Evolutionary conservation across 1,140 invertebrate species (phyloP).

Genomic region (Aporrectodea caliginosa): DNA sequence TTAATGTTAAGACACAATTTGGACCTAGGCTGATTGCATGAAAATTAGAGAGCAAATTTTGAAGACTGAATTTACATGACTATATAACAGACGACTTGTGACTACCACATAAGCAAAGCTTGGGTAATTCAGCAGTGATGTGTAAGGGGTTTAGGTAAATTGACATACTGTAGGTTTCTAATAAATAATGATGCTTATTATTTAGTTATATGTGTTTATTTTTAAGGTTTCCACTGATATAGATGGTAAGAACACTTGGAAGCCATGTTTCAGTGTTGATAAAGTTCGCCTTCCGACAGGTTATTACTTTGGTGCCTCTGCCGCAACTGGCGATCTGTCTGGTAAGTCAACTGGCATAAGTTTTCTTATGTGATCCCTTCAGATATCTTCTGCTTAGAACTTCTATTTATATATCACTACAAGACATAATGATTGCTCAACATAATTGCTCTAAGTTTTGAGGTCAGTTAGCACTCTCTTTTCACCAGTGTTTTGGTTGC

Average conservation of each 20-base stretch:
- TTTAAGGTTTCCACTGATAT: conserved; percentile 88
- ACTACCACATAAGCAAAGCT: no score
- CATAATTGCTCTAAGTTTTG: not conserved
- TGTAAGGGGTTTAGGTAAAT: no score
- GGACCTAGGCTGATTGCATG: no score
- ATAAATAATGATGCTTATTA: no score
- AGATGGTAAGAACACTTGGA: conserved; percentile 87
- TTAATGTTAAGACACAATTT: no score
- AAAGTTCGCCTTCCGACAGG: conserved; percentile 89
- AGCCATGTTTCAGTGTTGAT: conserved; percentile 84
- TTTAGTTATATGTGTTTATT: no score
- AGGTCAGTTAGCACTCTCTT: not conserved
- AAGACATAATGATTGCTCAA: not conserved
- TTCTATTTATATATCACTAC: not conserved
- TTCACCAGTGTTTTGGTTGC: no score
- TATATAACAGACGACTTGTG: no score
- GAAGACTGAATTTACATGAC: no score
- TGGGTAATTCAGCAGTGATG: no score
- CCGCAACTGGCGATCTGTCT: conserved; percentile 89
- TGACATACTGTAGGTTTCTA: no score
- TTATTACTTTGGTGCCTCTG: conserved; percentile 89
- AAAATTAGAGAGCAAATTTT: no score
- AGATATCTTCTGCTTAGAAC: not conserved
- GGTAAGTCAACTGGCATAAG: conserved; percentile 46
- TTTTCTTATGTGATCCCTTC: not conserved